Evolutionary conservation across 2,797 vertebrate genomes (phyloP).

Genomic region (Semotilus atromaculatus): DNA sequence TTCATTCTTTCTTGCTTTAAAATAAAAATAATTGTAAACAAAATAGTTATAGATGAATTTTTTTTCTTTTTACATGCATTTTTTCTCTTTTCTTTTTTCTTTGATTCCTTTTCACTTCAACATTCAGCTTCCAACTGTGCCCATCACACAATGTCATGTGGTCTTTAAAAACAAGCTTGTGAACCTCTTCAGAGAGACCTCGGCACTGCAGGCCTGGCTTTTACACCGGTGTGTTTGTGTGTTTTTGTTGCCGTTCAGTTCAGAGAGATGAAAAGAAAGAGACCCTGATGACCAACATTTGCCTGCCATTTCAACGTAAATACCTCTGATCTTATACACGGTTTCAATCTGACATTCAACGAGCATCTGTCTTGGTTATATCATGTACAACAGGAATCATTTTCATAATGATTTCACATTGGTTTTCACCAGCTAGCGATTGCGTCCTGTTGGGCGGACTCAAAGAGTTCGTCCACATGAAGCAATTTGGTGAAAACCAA

Average conservation of each 20-base stretch:
- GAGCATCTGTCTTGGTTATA: slow-evolving; percentile 55
- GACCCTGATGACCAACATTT: background rate
- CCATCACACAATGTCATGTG: background rate
- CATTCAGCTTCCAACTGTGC: background rate
- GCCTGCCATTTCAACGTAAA: background rate
- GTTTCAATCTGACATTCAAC: background rate
- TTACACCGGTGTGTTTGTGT: background rate
- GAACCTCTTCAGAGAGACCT: background rate
- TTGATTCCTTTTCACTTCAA: background rate
- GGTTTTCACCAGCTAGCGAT: too few species aligned
- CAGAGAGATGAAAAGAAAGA: background rate
- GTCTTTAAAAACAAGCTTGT: background rate
- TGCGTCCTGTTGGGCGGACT: too few species aligned
- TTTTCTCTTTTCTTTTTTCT: background rate
- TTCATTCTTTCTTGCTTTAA: background rate
- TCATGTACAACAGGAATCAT: slow-evolving; percentile 72
- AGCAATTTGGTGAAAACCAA: slow-evolving; percentile 54
- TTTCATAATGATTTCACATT: slow-evolving; percentile 70
- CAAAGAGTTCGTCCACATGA: too few species aligned
- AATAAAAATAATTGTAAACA: background rate
- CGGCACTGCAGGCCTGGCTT: background rate
- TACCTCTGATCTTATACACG: slow-evolving; percentile 5
- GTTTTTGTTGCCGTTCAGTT: background rate
- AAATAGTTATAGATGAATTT: background rate
- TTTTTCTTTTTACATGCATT: too few species aligned